Evolutionary conservation across 2,797 vertebrate species (phyloP), one percentile per base, ranked within the genome.

Genomic region (Oryzias sinensis): DNA sequence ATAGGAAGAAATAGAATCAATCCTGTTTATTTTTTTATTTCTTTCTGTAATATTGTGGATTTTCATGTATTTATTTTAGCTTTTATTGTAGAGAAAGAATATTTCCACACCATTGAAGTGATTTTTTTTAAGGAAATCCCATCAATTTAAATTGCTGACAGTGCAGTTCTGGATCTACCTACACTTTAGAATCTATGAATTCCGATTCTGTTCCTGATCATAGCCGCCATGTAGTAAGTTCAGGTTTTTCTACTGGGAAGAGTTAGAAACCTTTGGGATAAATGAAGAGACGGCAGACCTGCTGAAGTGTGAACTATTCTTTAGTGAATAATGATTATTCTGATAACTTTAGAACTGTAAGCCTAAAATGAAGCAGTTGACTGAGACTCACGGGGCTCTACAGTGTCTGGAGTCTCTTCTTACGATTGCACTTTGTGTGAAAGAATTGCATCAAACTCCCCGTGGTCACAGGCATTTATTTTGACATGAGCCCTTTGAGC

Each of bases 331-430:
- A 24, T 20, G 43, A 52, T 70, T n/a, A 49, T 20, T 25, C 48
- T 51, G 25, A 2, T 15, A 53, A 49, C 60, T 47, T 0, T 3
- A 49, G 49, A 68, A 64, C 67, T 53, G 22, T 40, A 59, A 17
- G 51, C 40, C 14, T 4, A 11, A 18, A 53, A 8, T 14, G 22
- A 59, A 17, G 33, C 11, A 62, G 54, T 59, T 17, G 5, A 5
- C 59, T 0, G 45, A 5, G 33, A n/a, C 51, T 0, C 41, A 0
- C 0, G 67, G 62, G 70, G 56, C 57, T 40, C 27, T 2, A 0
- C 55, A 71, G 49, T 78, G 80, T 80, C 70, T 84, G 74, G 75
- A 73, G 33, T 37, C 50, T 63, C 62, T 33, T 54, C 83, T 76
- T 78, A 27, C 57, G 18, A 58, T 81, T 76, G 8, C 63, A 64